Conservation (phyloP, 2,888 invertebrate species). For the Germaria angustata region DNA sequence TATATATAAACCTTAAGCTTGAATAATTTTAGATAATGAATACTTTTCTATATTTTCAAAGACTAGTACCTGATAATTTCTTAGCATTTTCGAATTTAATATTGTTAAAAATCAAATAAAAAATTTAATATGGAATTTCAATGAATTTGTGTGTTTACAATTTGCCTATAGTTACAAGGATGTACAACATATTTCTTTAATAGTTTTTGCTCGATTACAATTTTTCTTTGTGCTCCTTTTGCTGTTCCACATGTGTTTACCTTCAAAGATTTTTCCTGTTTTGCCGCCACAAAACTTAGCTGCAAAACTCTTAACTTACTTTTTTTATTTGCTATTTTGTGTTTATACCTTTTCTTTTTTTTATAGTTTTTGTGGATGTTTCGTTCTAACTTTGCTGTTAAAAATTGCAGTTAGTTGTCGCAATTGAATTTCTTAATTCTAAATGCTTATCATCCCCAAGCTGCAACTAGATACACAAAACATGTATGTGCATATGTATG, state of each 20-base stretch:
- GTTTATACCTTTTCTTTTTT: constrained; percentile 46
- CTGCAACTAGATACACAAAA: constrained; percentile 6
- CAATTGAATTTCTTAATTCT: constrained; percentile 60
- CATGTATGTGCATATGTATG: background rate
- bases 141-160: background rate
- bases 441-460: constrained; percentile 53
- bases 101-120: background rate
- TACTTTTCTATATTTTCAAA: too few relatives aligned
- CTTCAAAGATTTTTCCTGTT: constrained; percentile 36
- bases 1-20: too few relatives aligned
- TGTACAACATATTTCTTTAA: constrained; percentile 22
- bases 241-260: constrained; percentile 59
- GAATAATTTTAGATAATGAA: too few relatives aligned
- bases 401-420: constrained; percentile 57
- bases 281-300: constrained; percentile 64
- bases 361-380: background rate
- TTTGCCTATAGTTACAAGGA: background rate
- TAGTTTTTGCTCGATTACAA: constrained; percentile 30
- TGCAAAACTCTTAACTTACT: constrained; percentile 42
- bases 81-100: background rate
- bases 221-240: constrained; percentile 16
- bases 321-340: constrained; percentile 1
- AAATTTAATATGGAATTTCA: background rate
- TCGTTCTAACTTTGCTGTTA: constrained; percentile 28
- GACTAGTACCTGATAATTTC: too few relatives aligned